Conservation (phyloP, 2,113 vertebrate species). For the Tricholaema leucomelas region DNA sequence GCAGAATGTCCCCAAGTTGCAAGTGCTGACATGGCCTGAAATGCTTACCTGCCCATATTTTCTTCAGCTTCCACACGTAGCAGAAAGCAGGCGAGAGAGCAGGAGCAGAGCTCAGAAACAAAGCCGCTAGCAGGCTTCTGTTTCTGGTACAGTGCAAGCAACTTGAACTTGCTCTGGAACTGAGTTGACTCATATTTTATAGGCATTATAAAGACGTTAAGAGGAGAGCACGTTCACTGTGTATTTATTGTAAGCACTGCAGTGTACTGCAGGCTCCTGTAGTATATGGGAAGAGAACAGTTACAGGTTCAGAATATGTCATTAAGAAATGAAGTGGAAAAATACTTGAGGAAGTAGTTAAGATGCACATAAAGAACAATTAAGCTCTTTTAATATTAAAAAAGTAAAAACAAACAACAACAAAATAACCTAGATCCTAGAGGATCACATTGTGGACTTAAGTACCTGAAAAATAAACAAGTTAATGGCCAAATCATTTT, state of each 20-base stretch:
- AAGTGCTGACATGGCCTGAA: not conserved
- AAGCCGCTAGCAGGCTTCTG: not conserved
- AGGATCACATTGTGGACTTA: not conserved
- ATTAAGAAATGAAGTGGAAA: not conserved
- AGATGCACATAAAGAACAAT: not conserved
- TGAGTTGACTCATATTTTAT: not conserved
- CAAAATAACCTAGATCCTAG: too few relatives aligned
- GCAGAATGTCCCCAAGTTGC: not conserved
- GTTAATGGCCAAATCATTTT: not conserved
- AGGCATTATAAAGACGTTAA: not conserved
- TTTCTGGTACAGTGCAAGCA: not conserved
- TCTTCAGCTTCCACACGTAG: not conserved
- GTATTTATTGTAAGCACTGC: not conserved
- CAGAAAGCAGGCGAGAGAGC: not conserved
- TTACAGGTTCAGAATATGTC: not conserved
- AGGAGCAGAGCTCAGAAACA: not conserved
- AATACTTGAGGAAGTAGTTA: not conserved
- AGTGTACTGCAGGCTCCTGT: not conserved
- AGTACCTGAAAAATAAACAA: slow-evolving; percentile 29
- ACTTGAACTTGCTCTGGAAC: not conserved
- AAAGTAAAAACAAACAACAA: not conserved
- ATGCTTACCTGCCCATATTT: not conserved
- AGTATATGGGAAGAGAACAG: not conserved
- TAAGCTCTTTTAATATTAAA: not conserved
- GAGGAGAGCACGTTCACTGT: not conserved